Evolutionary conservation across 2,113 vertebrate species (phyloP), one percentile per base, ranked within the genome.

Genomic region (Chloropsis cyanopogon): DNA sequence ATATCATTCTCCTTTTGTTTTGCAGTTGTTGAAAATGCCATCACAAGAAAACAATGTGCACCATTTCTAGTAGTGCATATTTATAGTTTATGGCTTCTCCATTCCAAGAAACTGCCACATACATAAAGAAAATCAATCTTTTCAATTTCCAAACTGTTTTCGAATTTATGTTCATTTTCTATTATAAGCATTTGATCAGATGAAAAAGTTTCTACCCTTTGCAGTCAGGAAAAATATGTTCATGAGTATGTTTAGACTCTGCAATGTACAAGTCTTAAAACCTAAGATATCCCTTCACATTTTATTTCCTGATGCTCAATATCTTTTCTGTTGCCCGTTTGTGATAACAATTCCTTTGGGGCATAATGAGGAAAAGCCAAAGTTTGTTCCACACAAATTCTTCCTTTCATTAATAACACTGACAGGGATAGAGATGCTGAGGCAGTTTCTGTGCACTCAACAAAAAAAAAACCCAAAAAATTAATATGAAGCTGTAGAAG

Each of bases 1-100:
- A 57, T 41, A 78, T 39, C 46, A 70, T 89, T 95, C 56, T 76
- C 53, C 17, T 93, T 91, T 80, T 25, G 20, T 50, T 95, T 94
- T 93, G 56, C 73, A 75, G 49, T 54, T 95, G 54, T 83, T 97
- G 56, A 79, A 96, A 97, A 97, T 90, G 29, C 21, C 37, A 89
- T 37, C 33, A 18, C 20, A 92, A 90, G 82, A 91, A 88, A 93
- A 95, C 53, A 77, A 57, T 73, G 57, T 37, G 9, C 8, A 8
- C 35, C 47, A 9, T 87, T 96, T 95, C 91, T 79, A 89, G 53
- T 16, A 53, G 75, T 42, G 77, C 1, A 6, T 69, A 81, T 78
- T 95, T 86, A 49, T 92, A 37, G 76, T 50, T 64, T 94, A 77
- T 69, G 37, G 65, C 71, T 89, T 89, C 56, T 71, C 93, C 64